These are phyloP conservation scores for Epinotia demarniana DNA, from an alignment of 2,888 invertebrate species.

Conservation along the genomic window DNA sequence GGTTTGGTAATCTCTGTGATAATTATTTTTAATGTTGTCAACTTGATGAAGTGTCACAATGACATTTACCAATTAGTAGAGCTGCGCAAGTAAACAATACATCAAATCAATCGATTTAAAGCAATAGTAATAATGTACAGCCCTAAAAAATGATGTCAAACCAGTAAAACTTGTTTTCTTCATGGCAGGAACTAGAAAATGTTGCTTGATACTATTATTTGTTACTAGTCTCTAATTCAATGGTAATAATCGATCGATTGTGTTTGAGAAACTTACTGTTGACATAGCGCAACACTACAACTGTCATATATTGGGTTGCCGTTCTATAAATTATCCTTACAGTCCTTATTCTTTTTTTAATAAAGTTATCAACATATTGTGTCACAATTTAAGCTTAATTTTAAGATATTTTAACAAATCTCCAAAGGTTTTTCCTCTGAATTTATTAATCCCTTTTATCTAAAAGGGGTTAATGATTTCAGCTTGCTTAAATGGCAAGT, in stretches of 20 bases:
- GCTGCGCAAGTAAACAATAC: neutral
- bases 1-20: too few relatives aligned
- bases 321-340: neutral
- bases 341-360: neutral
- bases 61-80: neutral
- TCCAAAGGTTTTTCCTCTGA: neutral
- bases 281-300: neutral
- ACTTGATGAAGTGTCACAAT: neutral
- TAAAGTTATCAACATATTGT: neutral
- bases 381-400: neutral
- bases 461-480: neutral
- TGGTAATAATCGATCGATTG: slow-evolving; percentile 23
- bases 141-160: too few relatives aligned
- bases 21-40: neutral
- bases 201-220: neutral
- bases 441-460: too few relatives aligned
- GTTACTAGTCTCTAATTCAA: neutral
- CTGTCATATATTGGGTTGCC: slow-evolving; percentile 6
- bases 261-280: neutral
- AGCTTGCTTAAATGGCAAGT: neutral
- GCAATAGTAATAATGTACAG: neutral
- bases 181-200: neutral
- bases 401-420: neutral
- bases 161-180: too few relatives aligned
- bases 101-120: slow-evolving; percentile 13